Conservation (phyloP, 2,797 vertebrate species). For the Eospalax fontanierii region DNA sequence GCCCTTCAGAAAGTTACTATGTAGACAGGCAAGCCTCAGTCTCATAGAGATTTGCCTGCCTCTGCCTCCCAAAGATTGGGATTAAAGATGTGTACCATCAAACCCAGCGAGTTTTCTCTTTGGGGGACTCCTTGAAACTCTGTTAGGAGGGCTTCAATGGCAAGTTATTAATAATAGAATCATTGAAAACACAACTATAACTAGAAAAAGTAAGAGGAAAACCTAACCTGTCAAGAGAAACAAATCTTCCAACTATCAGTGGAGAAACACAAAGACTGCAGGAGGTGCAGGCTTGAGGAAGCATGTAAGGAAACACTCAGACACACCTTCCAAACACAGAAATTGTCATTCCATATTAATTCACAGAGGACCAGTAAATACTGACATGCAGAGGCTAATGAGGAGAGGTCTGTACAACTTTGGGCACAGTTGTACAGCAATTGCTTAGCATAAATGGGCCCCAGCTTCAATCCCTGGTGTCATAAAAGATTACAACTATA, state of each 20-base stretch:
- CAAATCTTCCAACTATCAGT: background rate
- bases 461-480: background rate
- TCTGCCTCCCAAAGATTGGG: too few relatives aligned
- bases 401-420: background rate
- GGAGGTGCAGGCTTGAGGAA: background rate
- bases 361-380: background rate
- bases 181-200: background rate
- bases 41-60: too few relatives aligned
- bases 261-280: background rate
- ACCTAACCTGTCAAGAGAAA: background rate
- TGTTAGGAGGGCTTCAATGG: rapidly evolving
- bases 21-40: too few relatives aligned
- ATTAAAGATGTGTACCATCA: too few relatives aligned
- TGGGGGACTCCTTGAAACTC: background rate
- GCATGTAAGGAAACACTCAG: background rate
- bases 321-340: background rate
- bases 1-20: too few relatives aligned
- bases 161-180: background rate
- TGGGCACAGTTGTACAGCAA: rapidly evolving
- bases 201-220: background rate
- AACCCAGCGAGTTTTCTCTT: background rate
- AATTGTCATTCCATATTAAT: background rate
- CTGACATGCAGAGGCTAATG: rapidly evolving
- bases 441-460: background rate
- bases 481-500: background rate